These are phyloP conservation scores for Pelecanus crispus DNA, from an alignment of 2,113 vertebrate genomes.

Conservation along the genomic window DNA sequence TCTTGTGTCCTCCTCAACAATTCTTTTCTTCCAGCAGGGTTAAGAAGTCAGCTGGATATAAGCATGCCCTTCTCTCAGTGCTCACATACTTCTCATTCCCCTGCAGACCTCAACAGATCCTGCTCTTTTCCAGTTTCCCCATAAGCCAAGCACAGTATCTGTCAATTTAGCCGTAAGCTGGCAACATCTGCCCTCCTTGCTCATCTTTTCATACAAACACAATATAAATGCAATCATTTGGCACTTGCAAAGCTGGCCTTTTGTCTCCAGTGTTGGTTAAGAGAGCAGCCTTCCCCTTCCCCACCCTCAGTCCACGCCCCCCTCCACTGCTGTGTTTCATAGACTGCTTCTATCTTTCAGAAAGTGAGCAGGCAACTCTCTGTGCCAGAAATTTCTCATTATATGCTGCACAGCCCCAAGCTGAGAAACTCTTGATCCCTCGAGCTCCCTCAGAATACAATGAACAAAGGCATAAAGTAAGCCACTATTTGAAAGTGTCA, in stretches of 20 bases:
- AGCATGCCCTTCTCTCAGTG: background rate
- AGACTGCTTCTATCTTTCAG: background rate
- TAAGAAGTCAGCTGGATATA: background rate
- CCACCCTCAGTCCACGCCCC: background rate
- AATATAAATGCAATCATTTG: accelerated
- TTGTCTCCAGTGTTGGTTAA: accelerated
- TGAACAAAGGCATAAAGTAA: background rate
- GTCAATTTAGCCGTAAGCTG: background rate
- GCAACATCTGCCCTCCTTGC: background rate
- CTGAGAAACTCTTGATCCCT: background rate
- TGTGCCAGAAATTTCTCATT: background rate
- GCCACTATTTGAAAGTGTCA: background rate
- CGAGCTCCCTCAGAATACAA: background rate
- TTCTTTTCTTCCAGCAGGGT: background rate
- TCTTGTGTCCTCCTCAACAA: background rate
- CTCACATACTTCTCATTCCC: background rate
- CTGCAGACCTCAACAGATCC: background rate
- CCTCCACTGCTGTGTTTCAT: background rate
- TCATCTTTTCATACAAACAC: background rate
- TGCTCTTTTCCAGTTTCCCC: background rate
- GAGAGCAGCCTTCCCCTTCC: background rate
- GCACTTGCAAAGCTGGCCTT: background rate
- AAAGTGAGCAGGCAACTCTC: background rate
- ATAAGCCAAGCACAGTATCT: accelerated
- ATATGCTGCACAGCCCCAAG: background rate